phyloP scores from a whole-genome alignment of 2,888 invertebrate genomes.

The Coleophora deauratella region DNA sequence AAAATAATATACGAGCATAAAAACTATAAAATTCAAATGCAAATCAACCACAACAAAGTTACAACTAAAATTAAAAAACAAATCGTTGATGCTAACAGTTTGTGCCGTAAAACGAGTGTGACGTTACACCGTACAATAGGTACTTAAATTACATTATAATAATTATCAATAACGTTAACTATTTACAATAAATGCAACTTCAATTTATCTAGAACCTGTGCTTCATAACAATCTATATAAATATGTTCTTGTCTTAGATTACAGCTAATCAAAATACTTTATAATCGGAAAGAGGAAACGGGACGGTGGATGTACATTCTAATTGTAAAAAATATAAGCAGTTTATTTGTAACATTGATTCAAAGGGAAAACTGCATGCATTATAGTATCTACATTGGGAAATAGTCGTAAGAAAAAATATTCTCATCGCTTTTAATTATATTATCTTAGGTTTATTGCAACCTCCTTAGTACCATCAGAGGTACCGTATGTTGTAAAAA shows the following conservation, averaged over 20 bases:
- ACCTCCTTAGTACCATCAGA: not conserved
- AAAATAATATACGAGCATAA: not conserved
- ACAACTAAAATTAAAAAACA: slow-evolving; percentile 69
- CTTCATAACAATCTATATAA: slow-evolving; percentile 72
- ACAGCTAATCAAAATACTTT: slow-evolving; percentile 62
- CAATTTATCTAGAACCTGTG: slow-evolving; percentile 69
- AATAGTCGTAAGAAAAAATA: not conserved
- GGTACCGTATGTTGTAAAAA: too few relatives aligned
- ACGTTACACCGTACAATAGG: slow-evolving; percentile 58
- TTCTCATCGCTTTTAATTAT: too few relatives aligned
- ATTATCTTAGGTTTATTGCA: not conserved
- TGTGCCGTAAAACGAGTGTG: slow-evolving; percentile 74
- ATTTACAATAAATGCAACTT: slow-evolving; percentile 73
- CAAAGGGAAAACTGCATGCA: slow-evolving; percentile 37
- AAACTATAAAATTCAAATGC: slow-evolving; percentile 31
- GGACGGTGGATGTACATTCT: slow-evolving; percentile 68
- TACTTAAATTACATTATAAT: slow-evolving; percentile 55
- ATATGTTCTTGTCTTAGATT: slow-evolving; percentile 59
- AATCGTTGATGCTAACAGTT: slow-evolving; percentile 62
- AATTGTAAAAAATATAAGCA: slow-evolving; percentile 59
- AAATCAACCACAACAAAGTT: slow-evolving; percentile 50
- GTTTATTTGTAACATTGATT: slow-evolving; percentile 29
- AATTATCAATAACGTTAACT: slow-evolving; percentile 53
- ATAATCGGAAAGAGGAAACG: slow-evolving; percentile 66
- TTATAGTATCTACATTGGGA: slow-evolving; percentile 11